Evolutionary conservation across 35 echinoderm and acorn worm species (phyloP).

Genomic region (Heliocidaris erythrogramma): DNA sequence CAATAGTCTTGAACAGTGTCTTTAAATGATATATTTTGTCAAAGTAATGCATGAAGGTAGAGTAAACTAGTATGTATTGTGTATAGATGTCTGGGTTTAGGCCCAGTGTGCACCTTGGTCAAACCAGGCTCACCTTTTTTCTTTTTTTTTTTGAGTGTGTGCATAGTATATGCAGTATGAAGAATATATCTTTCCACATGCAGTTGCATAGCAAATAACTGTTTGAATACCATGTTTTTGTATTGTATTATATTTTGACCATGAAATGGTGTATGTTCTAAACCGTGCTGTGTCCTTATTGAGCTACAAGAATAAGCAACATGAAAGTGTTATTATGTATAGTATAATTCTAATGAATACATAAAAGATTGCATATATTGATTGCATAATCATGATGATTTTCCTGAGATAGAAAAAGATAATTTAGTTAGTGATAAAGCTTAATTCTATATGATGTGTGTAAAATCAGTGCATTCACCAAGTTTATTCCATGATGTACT

Average conservation of each 20-base stretch:
- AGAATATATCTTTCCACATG: slow-evolving; percentile 6
- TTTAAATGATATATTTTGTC: not conserved
- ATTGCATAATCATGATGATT: not conserved
- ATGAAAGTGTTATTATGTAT: not conserved
- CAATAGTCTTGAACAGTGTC: too few species aligned
- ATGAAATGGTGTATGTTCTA: slow-evolving; percentile 33
- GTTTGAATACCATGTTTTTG: slow-evolving; percentile 23
- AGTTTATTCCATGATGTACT: not conserved
- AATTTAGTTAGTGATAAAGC: not conserved
- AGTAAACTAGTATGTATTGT: not conserved
- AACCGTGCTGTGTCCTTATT: slow-evolving; percentile 17
- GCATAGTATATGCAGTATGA: not conserved
- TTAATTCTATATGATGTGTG: not conserved
- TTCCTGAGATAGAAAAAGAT: not conserved
- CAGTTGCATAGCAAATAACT: not conserved
- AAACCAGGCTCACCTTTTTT: not conserved
- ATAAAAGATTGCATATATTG: not conserved
- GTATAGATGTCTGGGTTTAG: not conserved
- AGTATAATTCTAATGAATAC: not conserved
- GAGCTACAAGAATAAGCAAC: not conserved
- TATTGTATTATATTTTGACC: not conserved
- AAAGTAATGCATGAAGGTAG: not conserved
- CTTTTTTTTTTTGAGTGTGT: not conserved
- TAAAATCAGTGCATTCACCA: not conserved
- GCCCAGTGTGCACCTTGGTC: not conserved